phyloP scores from a whole-genome alignment of 2,797 vertebrate genomes.

The Pelochelys cantorii region DNA sequence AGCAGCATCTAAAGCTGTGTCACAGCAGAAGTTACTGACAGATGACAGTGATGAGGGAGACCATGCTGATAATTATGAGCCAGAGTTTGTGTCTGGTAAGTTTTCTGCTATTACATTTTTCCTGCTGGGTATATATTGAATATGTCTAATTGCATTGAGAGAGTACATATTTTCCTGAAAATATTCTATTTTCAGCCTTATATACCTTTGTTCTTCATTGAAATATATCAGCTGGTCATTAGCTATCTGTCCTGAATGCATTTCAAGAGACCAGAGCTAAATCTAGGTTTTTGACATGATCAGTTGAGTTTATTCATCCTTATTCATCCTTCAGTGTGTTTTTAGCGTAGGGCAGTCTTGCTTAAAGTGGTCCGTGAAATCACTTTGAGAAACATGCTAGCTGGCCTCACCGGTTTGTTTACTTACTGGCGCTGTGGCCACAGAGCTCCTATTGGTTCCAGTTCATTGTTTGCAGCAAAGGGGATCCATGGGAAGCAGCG shows the following conservation, averaged over 20 bases:
- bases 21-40: slow-evolving; percentile 48
- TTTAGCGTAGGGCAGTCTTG: background rate
- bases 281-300: background rate
- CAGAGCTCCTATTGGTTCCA: too few relatives aligned
- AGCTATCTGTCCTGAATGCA: accelerated
- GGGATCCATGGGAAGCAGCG: too few relatives aligned
- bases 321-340: background rate
- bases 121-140: background rate
- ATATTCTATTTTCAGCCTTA: background rate
- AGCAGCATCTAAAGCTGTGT: slow-evolving; percentile 46
- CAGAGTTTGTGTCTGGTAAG: slow-evolving; percentile 76
- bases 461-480: too few relatives aligned
- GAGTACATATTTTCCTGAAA: background rate
- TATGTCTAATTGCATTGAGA: background rate
- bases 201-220: background rate
- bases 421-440: too few relatives aligned
- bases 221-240: background rate
- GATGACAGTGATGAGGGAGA: slow-evolving; percentile 56
- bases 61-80: slow-evolving; percentile 78
- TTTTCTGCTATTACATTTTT: background rate
- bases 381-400: too few relatives aligned
- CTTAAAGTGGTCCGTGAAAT: too few relatives aligned
- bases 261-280: background rate
- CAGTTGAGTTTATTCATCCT: background rate
- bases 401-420: too few relatives aligned